Evolutionary conservation across 2,113 vertebrate species (phyloP), one percentile per base, ranked within the genome.

Genomic region (Ardeotis arabs): DNA sequence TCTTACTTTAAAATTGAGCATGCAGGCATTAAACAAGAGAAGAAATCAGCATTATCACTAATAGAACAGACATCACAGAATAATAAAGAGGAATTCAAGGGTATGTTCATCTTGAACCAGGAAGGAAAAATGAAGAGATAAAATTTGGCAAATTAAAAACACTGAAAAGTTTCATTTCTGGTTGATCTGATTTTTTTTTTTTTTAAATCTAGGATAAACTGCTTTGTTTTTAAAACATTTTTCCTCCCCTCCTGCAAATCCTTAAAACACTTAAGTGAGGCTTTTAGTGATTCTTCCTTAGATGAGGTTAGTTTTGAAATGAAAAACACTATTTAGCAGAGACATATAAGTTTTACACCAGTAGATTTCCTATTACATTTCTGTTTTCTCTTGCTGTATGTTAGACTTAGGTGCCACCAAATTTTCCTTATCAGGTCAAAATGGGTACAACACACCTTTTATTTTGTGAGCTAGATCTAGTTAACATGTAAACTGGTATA

Each of bases 241-340:
- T 24, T 15, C 3, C 3, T 2, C 2, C 4, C 7, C 3, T 28
- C 29, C 3, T 25, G 24, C 28, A 15, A 23, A 37, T 45, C 49
- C 15, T 80, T 89, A 33, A 63, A 81, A 45, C 6, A n/a, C 3
- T 62, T 77, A 13, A 83, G 12, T 45, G 29, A 63, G 50, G 2
- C 7, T 69, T 89, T 81, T 39, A 70, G 33, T 53, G 33, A 53
- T n/a, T 72, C 12, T 70, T 84, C 8, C 33, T 81, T 80, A 55
- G 15, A 55, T 50, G 4, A 74, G 3, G 19, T 62, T 31, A 58
- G 7, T 62, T 94, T 87, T 80, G 18, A 77, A 84, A 66, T 31
- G 2, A 69, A 84, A 73, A 66, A 5, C 24, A n/a, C 4, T 10
- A 4, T 59, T 79, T 63, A 77, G 23, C 33, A 63, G 21, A 70